Evolutionary conservation across 2,113 vertebrate genomes (phyloP), one percentile per base, ranked within the genome.

Genomic region (Henicopernis longicauda): DNA sequence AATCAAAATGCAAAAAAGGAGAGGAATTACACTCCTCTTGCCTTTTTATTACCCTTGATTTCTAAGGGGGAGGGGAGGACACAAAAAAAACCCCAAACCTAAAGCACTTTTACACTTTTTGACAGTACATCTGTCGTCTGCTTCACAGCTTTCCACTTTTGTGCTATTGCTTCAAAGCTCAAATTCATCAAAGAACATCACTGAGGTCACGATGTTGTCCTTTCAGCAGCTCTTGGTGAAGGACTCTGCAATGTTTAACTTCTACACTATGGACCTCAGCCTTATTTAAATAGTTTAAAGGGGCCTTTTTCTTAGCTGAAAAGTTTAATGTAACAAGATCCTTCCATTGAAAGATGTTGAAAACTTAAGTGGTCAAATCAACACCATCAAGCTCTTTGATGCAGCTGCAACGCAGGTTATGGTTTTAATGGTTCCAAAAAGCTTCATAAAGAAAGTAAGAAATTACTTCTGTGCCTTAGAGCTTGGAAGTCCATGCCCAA

Each of bases 341-440:
- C 22, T 92, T 86, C 52, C 9, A 10, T 14, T 76, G 92, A 90
- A 91, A 92, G 42, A 57, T 91, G 65, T 74, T 88, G 81, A 93
- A 96, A 97, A 91, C 36, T 84, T 86, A 90, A 71, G 82, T 89
- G 71, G 38, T 86, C 88, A 91, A 92, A 76, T 93, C 83, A 96
- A 45, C 80, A 89, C n/a, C 38, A 57, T 77, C 32, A 29, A 59
- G 36, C 18, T 82, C 79, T 95, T 96, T 88, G 58, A 92, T 87
- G 86, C 59, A 65, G 59, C 52, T 93, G 52, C 13, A 58, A 69
- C 90, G 78, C 38, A 89, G 59, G 49, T 83, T 94, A 84, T 45
- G 26, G 45, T 86, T 95, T 89, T 89, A 89, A 91, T 69, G 50
- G 29, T 71, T 96, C 67, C 18, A 70, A 69, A 92, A 91, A 90